Evolutionary conservation across 1,140 invertebrate genomes (phyloP), one percentile per base, ranked within the genome.

Genomic region (Brachionus sp.): DNA sequence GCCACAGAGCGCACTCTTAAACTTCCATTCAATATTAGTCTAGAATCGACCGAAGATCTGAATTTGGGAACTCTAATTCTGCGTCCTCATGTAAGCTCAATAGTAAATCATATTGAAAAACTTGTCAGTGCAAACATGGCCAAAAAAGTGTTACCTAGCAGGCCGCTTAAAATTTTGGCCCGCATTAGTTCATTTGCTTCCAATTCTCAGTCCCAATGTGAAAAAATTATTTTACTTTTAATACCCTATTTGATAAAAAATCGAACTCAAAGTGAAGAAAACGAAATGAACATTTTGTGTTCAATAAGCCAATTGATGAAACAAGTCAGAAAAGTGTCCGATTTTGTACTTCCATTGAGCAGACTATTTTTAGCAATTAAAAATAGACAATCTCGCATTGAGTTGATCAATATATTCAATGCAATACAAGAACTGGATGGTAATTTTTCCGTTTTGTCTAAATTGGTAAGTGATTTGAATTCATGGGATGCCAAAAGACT

Each of bases 401-500:
- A 80, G 23, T 62, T 80, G 13, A 29, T 50, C n/a, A 80, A 66
- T 35, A 62, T 80, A 9, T 80, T 42, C 35, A 19, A 10, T 3
- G n/a, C 77, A 10, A 80, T 80, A 13, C 6, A 25, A 19, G 33
- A 57, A 25, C 4, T 62, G 13, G 50, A 80, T 12, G 9, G 25
- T 6, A 62, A 44, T 19, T 80, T 62, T 66, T 19, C 29, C 4
- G 7, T 2, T 12, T 13, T 80, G 42, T 57, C 46, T 12, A 23
- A 66, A 66, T 23, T 62, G 57, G 33, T 62, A 5, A 37, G 19
- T 9, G 77, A 80, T 66, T 90, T 98, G 42, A 98, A 98, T 90
- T 92, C 95, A 0, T 97, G 92, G 90, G 93, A 97, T 88, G 89
- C 90, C 23, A 91, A 92, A 80, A 93, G 93, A 91, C 90, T 97